Conservation (phyloP, 2,797 vertebrate species). For the Karalla daura region DNA sequence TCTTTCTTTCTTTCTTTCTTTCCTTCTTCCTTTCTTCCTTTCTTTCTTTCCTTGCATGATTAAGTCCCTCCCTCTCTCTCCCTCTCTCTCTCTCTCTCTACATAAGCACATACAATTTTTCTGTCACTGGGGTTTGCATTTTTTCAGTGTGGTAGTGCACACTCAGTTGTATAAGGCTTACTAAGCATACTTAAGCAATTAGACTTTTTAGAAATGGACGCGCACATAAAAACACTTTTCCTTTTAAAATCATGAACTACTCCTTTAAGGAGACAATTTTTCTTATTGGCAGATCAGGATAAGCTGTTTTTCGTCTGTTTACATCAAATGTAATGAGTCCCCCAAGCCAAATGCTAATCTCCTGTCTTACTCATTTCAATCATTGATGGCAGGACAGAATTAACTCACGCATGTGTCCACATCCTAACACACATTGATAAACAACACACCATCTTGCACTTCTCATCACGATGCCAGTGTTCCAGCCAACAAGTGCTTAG, state of each 20-base stretch:
- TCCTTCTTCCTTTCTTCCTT: background rate
- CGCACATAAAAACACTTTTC: background rate
- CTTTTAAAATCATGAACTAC: background rate
- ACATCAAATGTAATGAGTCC: constrained; percentile 43
- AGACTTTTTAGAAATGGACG: background rate
- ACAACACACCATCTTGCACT: no score
- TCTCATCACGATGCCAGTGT: no score
- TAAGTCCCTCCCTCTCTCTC: background rate
- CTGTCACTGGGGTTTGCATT: no score
- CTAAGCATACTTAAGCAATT: background rate
- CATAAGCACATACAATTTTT: no score
- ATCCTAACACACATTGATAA: background rate
- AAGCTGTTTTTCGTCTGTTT: constrained; percentile 51
- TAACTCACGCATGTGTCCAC: constrained; percentile 4
- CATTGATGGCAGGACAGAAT: constrained; percentile 22
- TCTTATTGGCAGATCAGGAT: constrained; percentile 33
- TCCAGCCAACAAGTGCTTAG: no score
- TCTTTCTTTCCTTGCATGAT: background rate
- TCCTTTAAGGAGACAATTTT: constrained; percentile 26
- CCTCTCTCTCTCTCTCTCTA: constrained; percentile 23
- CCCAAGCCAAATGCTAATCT: constrained; percentile 60
- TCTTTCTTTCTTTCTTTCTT: background rate
- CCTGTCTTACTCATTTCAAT: constrained; percentile 48
- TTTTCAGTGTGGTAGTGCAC: background rate
- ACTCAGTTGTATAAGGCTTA: background rate